Percentiles rank a stretch among this genome's conserved stretches.
Evolutionary conservation across 2,888 invertebrate species (phyloP).

Genomic region (Dromius quadrimaculatus): DNA sequence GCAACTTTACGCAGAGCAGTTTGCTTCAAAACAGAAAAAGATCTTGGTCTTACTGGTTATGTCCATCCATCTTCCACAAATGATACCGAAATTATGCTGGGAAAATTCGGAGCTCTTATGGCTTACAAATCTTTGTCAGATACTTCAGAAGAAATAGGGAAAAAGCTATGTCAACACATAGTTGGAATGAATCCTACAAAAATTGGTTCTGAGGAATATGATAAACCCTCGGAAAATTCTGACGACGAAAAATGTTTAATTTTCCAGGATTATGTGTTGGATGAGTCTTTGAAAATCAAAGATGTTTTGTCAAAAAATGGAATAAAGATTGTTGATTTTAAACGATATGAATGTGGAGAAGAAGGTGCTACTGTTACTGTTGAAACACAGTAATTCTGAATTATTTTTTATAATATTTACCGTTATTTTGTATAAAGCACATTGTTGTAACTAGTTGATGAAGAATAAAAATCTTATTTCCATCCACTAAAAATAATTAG

Average conservation of each 20-base stretch:
- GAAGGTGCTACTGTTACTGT: slow-evolving; percentile 68
- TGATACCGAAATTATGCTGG: slow-evolving; percentile 70
- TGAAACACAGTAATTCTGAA: slow-evolving; percentile 66
- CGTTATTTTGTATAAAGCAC: slow-evolving; percentile 3
- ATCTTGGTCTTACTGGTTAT: slow-evolving; percentile 74
- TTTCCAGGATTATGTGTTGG: slow-evolving; percentile 88
- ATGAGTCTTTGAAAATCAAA: slow-evolving; percentile 80
- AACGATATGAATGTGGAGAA: slow-evolving; percentile 91
- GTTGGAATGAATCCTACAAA: slow-evolving; percentile 88
- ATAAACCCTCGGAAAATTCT: slow-evolving; percentile 73
- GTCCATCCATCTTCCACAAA: slow-evolving; percentile 81
- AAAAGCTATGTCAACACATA: slow-evolving; percentile 91
- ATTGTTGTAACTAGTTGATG: slow-evolving; percentile 14
- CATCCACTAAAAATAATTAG: background rate
- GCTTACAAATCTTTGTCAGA: slow-evolving; percentile 72
- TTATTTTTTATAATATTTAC: slow-evolving; percentile 29
- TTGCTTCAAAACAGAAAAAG: slow-evolving; percentile 75
- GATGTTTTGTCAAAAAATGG: slow-evolving; percentile 77
- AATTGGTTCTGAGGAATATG: slow-evolving; percentile 75
- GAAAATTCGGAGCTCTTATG: slow-evolving; percentile 88
- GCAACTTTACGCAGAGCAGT: slow-evolving; percentile 83
- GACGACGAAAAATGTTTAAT: slow-evolving; percentile 86
- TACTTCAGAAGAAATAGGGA: slow-evolving; percentile 70
- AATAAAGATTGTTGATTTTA: slow-evolving; percentile 81
- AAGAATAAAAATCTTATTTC: background rate